Conservation (phyloP, 2,888 invertebrate species). For the Hoplodrina blanda region DNA sequence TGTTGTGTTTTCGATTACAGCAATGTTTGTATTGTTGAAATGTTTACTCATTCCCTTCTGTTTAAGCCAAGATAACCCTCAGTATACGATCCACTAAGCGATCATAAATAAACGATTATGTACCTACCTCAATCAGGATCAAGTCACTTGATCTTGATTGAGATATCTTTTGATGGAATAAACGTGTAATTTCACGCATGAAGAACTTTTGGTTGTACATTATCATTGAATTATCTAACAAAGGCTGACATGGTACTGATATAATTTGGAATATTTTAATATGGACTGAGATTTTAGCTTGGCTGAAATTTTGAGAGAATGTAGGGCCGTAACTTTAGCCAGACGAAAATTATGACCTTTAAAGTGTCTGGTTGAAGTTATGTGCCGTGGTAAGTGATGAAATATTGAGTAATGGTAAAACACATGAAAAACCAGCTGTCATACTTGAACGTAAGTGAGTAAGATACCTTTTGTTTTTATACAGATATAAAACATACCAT, state of each 20-base stretch:
- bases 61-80: not conserved
- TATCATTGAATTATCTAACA: conserved; percentile 18
- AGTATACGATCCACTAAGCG: not conserved
- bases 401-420: too few relatives aligned
- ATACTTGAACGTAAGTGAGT: too few relatives aligned
- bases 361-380: too few relatives aligned
- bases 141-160: not conserved
- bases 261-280: not conserved
- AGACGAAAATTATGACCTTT: too few relatives aligned
- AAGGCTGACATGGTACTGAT: conserved; percentile 13
- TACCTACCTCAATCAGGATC: conserved; percentile 3
- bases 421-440: too few relatives aligned
- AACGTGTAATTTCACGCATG: conserved; percentile 31
- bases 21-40: too few relatives aligned
- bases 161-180: conserved; percentile 33
- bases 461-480: too few relatives aligned
- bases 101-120: conserved; percentile 20
- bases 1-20: too few relatives aligned
- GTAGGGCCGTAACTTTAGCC: too few relatives aligned
- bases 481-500: too few relatives aligned
- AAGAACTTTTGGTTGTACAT: not conserved
- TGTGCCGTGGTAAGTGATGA: too few relatives aligned
- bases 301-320: not conserved
- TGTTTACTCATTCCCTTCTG: not conserved
- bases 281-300: not conserved